Evolutionary conservation across 2,113 vertebrate genomes (phyloP), one percentile per base, ranked within the genome.

Genomic region (Opisthocomus hoazin): DNA sequence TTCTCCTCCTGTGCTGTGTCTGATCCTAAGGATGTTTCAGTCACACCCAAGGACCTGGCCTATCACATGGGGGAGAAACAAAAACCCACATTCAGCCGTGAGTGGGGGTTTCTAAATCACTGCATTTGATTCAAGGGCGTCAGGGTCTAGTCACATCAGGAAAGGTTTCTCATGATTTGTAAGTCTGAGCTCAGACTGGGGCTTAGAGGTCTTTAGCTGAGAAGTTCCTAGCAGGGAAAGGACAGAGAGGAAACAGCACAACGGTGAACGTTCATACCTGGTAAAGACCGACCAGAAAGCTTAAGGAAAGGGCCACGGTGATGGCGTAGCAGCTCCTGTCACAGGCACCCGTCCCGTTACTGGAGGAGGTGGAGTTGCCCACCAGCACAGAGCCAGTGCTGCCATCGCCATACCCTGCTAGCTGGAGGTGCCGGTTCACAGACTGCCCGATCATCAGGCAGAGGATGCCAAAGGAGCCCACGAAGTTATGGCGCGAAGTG

Each of bases 381-480:
- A 23, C 15, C 27, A 46, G 48, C 0, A 4, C 30, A 87, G 66
- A 64, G 3, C 32, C 80, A 11, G 29, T 3, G 1, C 6, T 5
- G 80, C 68, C 2, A 0, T 87, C 56, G 0, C 57, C 69, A 27
- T 94, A 98, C 12, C 97, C 98, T 9, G 96, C 97, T 19, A 93
- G 89, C 76, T 79, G 93, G 60, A 98, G 96, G 32, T 97, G 97
- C 41, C 89, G 92, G 17, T 94, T 95, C 91, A 98, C 97, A 24
- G 95, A 82, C 79, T 98, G 93, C 36, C 97, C 97, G 27, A 95
- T 95, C 97, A 98, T 96, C 79, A 97, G 85, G 85, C 97, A 97
- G 15, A 97, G 96, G 70, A 97, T 83, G 1, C 97, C 96, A 0
- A 97, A 98, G 90, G 96, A 96, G 14, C 97, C 96, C 65, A 97